These are phyloP conservation scores for Tethea ocularis DNA, from an alignment of 2,888 invertebrate species.

Conservation along the genomic window DNA sequence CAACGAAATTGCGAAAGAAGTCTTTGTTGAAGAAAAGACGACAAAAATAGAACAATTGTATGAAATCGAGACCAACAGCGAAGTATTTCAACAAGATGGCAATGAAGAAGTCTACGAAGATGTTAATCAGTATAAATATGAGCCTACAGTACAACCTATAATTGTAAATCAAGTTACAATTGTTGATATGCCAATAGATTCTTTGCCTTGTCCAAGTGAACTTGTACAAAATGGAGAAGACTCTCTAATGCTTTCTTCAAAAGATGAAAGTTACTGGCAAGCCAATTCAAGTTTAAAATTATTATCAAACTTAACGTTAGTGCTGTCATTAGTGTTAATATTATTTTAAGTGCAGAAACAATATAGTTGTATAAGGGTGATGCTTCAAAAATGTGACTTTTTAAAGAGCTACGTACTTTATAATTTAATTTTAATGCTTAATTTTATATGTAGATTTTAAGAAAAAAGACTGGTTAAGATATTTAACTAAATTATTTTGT, in stretches of 20 bases:
- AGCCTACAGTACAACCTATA: slow-evolving; percentile 54
- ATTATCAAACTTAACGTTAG: slow-evolving; percentile 44
- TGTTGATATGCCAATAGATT: slow-evolving; percentile 60
- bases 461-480: slow-evolving; percentile 73
- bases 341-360: slow-evolving; percentile 4
- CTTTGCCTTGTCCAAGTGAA: slow-evolving; percentile 62
- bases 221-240: slow-evolving; percentile 66
- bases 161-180: slow-evolving; percentile 55
- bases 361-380: neutral
- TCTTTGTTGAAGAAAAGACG: slow-evolving; percentile 25
- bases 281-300: slow-evolving; percentile 49
- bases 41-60: slow-evolving; percentile 43
- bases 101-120: slow-evolving; percentile 59
- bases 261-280: slow-evolving; percentile 71
- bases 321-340: slow-evolving; percentile 38
- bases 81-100: slow-evolving; percentile 47
- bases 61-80: slow-evolving; percentile 49
- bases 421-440: slow-evolving; percentile 13
- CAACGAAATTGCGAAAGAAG: slow-evolving; percentile 25
- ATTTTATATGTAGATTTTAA: slow-evolving; percentile 46
- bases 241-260: slow-evolving; percentile 74
- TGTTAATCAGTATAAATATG: slow-evolving; percentile 52
- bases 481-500: slow-evolving; percentile 56
- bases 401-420: slow-evolving; percentile 1
- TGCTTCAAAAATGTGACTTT: neutral